These are phyloP conservation scores for Centroberyx gerrardi DNA, from an alignment of 2,797 vertebrate species.

Conservation along the genomic window DNA sequence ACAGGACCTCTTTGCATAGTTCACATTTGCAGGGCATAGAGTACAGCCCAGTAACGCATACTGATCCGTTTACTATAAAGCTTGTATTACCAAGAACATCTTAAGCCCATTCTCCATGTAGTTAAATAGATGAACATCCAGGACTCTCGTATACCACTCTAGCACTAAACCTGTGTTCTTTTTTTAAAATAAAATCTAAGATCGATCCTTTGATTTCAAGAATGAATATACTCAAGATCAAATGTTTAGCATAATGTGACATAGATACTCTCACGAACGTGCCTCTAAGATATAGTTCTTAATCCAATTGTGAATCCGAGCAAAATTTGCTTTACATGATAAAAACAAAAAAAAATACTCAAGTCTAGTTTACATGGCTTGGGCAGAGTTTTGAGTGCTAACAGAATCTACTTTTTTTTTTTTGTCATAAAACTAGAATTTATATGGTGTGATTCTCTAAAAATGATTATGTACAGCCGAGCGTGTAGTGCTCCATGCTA, in stretches of 20 bases:
- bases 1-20: constrained; percentile 71
- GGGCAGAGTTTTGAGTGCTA: constrained; percentile 19
- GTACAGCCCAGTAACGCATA: constrained; percentile 40
- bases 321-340: constrained; percentile 23
- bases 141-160: constrained; percentile 5
- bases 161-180: constrained; percentile 20
- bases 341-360: constrained; percentile 19
- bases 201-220: constrained; percentile 37
- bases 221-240: neutral
- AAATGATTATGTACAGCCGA: constrained; percentile 48
- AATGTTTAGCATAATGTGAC: constrained; percentile 23
- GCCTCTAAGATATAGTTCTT: constrained; percentile 48
- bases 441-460: constrained; percentile 49
- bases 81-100: constrained; percentile 32
- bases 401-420: constrained; percentile 34
- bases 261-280: constrained; percentile 29
- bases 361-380: constrained; percentile 23
- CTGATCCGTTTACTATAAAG: constrained; percentile 43
- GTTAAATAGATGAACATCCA: constrained; percentile 11
- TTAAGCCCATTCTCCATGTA: constrained; percentile 3
- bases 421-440: constrained; percentile 45
- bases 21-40: constrained; percentile 47
- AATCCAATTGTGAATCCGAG: constrained; percentile 43
- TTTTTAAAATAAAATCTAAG: constrained; percentile 19
- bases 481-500: constrained; percentile 43